Conservation (phyloP, 2,888 invertebrate species). For the Phasia obesa region DNA sequence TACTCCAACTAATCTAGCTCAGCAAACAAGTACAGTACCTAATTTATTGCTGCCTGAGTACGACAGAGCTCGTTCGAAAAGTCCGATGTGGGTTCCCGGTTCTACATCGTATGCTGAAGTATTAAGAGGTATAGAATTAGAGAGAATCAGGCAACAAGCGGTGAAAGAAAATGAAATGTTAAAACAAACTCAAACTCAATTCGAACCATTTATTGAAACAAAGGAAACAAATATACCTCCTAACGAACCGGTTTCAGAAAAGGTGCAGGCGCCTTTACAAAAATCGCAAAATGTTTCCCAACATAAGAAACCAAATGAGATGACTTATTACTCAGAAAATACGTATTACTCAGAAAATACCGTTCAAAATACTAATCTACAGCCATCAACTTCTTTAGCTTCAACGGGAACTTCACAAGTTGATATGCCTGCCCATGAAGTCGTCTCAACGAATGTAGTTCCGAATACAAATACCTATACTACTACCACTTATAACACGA, state of each 20-base stretch:
- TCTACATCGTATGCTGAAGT: conserved; percentile 91
- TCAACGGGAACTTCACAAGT: background rate
- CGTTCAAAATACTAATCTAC: background rate
- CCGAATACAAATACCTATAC: conserved; percentile 11
- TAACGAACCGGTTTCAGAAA: conserved; percentile 48
- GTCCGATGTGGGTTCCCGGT: conserved; percentile 89
- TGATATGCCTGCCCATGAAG: background rate
- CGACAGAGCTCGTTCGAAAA: conserved; percentile 85
- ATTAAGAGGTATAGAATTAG: conserved; percentile 85
- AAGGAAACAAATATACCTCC: conserved; percentile 12
- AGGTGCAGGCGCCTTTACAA: conserved; percentile 71
- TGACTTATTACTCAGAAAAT: conserved; percentile 26
- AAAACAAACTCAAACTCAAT: conserved; percentile 3
- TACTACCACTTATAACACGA: conserved; percentile 50
- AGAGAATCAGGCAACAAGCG: conserved; percentile 74
- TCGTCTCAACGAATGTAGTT: conserved; percentile 29
- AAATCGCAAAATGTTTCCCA: conserved; percentile 28
- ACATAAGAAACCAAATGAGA: background rate
- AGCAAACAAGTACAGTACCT: background rate
- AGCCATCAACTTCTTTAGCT: background rate
- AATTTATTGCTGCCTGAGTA: conserved; percentile 74
- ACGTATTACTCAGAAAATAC: conserved; percentile 25
- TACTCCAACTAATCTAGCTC: background rate
- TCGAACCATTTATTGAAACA: conserved; percentile 26
- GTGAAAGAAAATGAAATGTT: conserved; percentile 50